Percentiles rank a stretch among this genome's conserved stretches.
phyloP scores from a whole-genome alignment of 2,888 invertebrate species.

The Arge pagana region DNA sequence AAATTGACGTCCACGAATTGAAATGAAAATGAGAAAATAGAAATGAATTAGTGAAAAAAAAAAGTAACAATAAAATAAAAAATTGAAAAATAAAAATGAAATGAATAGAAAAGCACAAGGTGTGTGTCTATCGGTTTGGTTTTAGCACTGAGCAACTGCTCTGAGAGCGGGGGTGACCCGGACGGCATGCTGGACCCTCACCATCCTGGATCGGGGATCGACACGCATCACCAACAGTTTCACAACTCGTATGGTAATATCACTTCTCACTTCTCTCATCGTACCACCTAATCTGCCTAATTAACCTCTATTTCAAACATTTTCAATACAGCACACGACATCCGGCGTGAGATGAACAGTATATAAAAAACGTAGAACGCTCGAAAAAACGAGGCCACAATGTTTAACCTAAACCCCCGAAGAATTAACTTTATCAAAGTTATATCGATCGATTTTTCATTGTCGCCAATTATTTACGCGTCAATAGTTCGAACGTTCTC shows the following conservation, averaged over 20 bases:
- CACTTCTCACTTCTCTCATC: constrained; percentile 54
- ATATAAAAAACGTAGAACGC: no score
- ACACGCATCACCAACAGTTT: constrained; percentile 57
- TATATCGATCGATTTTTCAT: no score
- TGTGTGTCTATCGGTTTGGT: constrained; percentile 60
- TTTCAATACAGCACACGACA: no score
- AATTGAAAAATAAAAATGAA: constrained; percentile 48
- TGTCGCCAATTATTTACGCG: no score
- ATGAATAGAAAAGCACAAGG: constrained; percentile 48
- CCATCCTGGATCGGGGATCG: constrained; percentile 56
- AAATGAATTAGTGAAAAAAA: constrained; percentile 11
- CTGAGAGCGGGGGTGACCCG: constrained; percentile 57
- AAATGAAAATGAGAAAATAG: background rate
- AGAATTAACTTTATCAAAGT: no score
- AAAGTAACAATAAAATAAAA: constrained; percentile 32
- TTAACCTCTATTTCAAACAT: no score
- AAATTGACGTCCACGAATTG: background rate
- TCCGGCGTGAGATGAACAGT: no score
- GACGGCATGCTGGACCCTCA: constrained; percentile 58
- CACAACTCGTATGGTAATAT: constrained; percentile 59
- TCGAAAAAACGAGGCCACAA: no score
- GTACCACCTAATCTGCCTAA: no score
- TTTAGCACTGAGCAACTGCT: constrained; percentile 59
- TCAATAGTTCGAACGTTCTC: constrained; percentile 18
- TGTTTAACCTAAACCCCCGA: no score